Evolutionary conservation across 2,888 invertebrate genomes (phyloP), one percentile per base, ranked within the genome.

Genomic region (Scaptomyza flava): DNA sequence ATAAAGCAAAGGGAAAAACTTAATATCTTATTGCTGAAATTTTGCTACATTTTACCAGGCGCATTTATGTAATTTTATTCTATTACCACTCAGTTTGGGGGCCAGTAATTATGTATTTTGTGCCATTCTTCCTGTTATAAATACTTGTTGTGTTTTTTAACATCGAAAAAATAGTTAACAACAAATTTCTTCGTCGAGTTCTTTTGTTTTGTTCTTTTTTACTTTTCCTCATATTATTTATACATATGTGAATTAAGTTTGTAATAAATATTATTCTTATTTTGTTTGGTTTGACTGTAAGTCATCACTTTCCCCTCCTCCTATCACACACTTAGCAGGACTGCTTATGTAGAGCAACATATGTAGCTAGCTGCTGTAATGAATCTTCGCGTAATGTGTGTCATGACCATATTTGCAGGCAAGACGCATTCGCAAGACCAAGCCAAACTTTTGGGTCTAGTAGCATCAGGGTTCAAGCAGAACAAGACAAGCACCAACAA

Each of bases 331-430:
- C 74, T 46, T n/a, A 47, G 43, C 11, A 8, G 30, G 20, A 30
- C 9, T 31, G 20, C 30, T 20, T n/a, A n/a, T n/a, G n/a, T n/a
- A n/a, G 42, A 3, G 30, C 17, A 11, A 27, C 27, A 27, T 27
- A 20, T 5, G 3, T 42, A 3, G 30, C 17, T n/a, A 20, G 11
- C 30, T 31, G 34, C 23, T 36, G n/a, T 36, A 36, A 36, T 36
- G n/a, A 36, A 0, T 36, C 36, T 11, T n/a, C n/a, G 6, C 36
- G n/a, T 36, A 36, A 56, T 66, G 62, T 86, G 68, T 78, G 81
- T 53, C 79, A 81, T 75, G 87, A 66, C 87, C 81, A 78, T 83
- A 83, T 77, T 73, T 50, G 80, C 9, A 57, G 50, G 41, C 47
- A 51, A 48, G 43, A n/a, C 38, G 17, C 34, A 66, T 68, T 48